Base-by-base conservation (phyloP, 2,113 vertebrate genomes). In the Salminus brasiliensis region DNA sequence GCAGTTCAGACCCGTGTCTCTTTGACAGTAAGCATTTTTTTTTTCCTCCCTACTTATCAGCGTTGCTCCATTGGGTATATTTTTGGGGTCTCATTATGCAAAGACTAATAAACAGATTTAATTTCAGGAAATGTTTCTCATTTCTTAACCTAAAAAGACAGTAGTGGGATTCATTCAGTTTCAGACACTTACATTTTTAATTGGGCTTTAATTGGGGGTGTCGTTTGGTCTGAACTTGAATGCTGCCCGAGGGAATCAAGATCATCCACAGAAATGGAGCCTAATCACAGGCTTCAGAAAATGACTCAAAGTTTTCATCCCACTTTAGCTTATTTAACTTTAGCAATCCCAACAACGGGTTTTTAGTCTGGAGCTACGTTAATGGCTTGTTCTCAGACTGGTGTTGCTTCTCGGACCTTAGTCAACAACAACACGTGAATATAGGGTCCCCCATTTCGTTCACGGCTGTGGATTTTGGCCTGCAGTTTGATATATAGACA, bases 41-140 rank as follows among this genome's bases (percentile, higher is more conserved):
- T n/a, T n/a, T n/a, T n/a, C n/a, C 25, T 10, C 9, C 5, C 25
- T 9, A 3, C 25, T 57, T 9, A 4, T 8, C 13, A 5, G 12
- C 5, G 2, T 2, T 2, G 30, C 32, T 32, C 59, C 15, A 1
- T 32, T 32, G 59, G 59, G 59, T 62, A 62, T n/a, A 36, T 65
- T 65, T n/a, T 34, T 12, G 32, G 5, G 49, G n/a, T 65, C 34
- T 65, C 32, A 36, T 36, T 34, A 65, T 36, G 62, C 18, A 65
- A 65, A 65, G 16, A 13, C 62, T 36, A 29, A 65, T n/a, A 65
- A 65, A 65, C 62, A 65, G 18, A 32, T 32, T 62, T 60, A 12
- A 29, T 60, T 62, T 32, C 7, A 36, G 62, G 18, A 12, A 32
- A 32, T 65, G 21, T 36, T 16, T 12, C 49, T 32, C 32, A 65